phyloP scores from a whole-genome alignment of 2,888 invertebrate species.

The Tineola bisselliella region DNA sequence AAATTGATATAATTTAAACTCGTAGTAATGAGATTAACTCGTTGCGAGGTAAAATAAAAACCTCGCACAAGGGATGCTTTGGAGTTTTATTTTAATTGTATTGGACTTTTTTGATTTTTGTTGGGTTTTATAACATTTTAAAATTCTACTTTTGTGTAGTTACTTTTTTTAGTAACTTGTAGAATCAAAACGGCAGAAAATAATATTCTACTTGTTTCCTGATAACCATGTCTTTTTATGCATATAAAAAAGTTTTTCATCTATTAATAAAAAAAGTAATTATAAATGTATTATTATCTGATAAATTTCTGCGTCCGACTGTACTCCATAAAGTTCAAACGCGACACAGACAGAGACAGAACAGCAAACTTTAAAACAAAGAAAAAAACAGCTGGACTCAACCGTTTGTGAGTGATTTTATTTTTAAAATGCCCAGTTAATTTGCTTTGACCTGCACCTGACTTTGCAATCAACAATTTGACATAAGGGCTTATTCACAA shows the following conservation, averaged over 20 bases:
- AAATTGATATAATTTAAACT: neutral
- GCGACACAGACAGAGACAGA: too few relatives aligned
- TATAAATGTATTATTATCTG: too few relatives aligned
- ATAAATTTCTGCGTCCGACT: too few relatives aligned
- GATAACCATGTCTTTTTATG: too few relatives aligned
- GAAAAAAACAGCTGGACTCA: neutral
- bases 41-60: neutral
- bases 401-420: neutral
- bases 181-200: too few relatives aligned
- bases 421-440: neutral
- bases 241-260: too few relatives aligned
- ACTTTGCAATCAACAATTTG: neutral
- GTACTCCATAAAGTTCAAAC: too few relatives aligned
- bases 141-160: too few relatives aligned
- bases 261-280: too few relatives aligned
- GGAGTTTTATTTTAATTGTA: neutral
- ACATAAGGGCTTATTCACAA: neutral
- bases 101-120: neutral
- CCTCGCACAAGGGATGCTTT: neutral
- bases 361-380: too few relatives aligned
- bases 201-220: too few relatives aligned
- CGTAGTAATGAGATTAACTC: neutral
- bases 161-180: too few relatives aligned
- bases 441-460: neutral
- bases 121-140: neutral